phyloP scores from a whole-genome alignment of 35 echinoderm and acorn worm genomes.

The Stichopus chloronotus region DNA sequence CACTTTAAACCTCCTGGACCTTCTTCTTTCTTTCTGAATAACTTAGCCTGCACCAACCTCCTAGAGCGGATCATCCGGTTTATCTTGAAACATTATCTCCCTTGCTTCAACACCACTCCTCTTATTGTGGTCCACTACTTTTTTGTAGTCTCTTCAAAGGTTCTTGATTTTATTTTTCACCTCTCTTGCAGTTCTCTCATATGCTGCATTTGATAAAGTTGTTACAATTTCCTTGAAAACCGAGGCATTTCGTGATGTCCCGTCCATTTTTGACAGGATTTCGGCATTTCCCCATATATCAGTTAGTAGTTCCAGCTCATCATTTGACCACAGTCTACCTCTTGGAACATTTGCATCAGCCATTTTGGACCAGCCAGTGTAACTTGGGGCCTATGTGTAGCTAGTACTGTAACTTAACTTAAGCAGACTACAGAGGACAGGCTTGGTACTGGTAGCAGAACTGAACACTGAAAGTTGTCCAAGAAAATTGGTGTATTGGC shows the following conservation, averaged over 20 bases:
- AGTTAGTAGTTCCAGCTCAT: conserved; percentile 5
- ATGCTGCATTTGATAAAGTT: background rate
- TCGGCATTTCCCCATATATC: background rate
- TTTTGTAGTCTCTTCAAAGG: conserved; percentile 47
- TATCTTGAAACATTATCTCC: background rate
- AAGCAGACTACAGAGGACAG: background rate
- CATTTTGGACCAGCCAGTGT: background rate
- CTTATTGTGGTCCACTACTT: conserved; percentile 36
- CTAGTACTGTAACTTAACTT: conserved; percentile 8
- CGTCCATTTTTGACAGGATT: conserved; percentile 1
- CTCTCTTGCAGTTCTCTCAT: conserved; percentile 14
- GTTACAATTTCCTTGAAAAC: conserved; percentile 4
- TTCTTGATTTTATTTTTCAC: conserved; percentile 52
- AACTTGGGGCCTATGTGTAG: conserved; percentile 22
- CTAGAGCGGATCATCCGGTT: background rate
- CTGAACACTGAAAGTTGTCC: conserved; percentile 38
- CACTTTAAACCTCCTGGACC: too few relatives aligned
- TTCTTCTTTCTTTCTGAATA: too few relatives aligned
- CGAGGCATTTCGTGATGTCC: background rate
- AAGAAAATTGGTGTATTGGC: conserved; percentile 26
- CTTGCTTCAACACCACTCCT: conserved; percentile 15
- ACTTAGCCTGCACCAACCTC: too few relatives aligned
- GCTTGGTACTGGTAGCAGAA: conserved; percentile 7
- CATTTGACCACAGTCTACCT: conserved; percentile 13
- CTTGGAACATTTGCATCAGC: conserved; percentile 15